Evolutionary conservation across 1,140 invertebrate genomes (phyloP), one percentile per base, ranked within the genome.

Genomic region (Drosophila bifasciata): DNA sequence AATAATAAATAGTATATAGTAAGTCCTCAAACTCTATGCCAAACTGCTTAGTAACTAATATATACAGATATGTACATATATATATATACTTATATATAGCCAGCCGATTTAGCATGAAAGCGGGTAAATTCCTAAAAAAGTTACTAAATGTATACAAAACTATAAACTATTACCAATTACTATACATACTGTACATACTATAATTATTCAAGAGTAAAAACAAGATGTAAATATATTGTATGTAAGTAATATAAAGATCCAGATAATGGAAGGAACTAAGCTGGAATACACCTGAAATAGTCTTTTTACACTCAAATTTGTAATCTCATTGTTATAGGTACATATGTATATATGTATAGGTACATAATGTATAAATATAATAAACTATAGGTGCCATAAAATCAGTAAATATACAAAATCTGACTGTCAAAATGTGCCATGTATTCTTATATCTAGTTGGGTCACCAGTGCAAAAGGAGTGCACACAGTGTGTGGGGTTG

Each of bases 271-370:
- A 53, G n/a, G n/a, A n/a, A n/a, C 5, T 23, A 23, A 53, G 13
- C 16, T 16, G 7, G 23, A n/a, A n/a, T n/a, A 23, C 21, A 25
- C 28, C 19, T 63, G 11, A 59, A 59, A 23, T 68, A 57, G 55
- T 55, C 48, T 17, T 44, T 44, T 40, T 55, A 53, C 15, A 23
- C 45, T 45, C 46, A 44, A 62, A 44, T 44, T 44, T 61, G 70
- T 79, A 90, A 89, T 90, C 89, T 90, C 89, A 90, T 88, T 85
- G 73, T 81, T 81, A 41, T 69, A 76, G 48, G 45, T 48, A 48
- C 48, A 56, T 44, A 19, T 9, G 43, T 45, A 3, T 11, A 36
- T 9, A 11, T 36, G 11, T 5, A 1, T 36, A 9, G 9, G 11
- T 36, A 25, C 1, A 1, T 1, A 36, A 36, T 36, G 8, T 45